A percentile compares a stretch with the other conserved stretches of the same genome.
These are phyloP conservation scores for Thermophis baileyi DNA, from an alignment of 2,113 vertebrate species.

Conservation along the genomic window DNA sequence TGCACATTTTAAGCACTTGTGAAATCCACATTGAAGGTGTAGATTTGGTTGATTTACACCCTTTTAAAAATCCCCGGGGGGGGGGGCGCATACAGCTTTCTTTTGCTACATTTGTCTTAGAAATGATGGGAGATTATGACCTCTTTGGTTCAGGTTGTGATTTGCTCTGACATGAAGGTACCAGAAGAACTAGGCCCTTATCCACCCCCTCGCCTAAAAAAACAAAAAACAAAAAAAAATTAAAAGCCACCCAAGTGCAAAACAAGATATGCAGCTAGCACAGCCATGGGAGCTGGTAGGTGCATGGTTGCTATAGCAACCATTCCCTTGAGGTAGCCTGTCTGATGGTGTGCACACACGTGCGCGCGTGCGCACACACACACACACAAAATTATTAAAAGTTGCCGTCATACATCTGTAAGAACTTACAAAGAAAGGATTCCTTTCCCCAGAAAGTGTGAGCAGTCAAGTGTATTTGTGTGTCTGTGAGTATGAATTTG, in stretches of 20 bases:
- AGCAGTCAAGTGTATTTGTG: not conserved
- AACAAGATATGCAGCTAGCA: not conserved
- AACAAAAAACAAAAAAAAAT: not conserved
- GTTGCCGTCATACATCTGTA: rapidly evolving
- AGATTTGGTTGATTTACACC: not conserved
- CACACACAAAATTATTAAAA: not conserved
- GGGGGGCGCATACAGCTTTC: not conserved
- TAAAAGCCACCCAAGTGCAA: not conserved
- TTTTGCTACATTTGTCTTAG: not conserved
- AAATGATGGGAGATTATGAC: not conserved
- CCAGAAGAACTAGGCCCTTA: not conserved
- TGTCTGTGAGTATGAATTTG: not conserved
- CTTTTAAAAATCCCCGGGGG: not conserved
- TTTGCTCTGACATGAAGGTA: too few relatives aligned
- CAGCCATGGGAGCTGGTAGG: not conserved
- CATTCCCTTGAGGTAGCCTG: not conserved
- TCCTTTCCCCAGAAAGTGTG: not conserved
- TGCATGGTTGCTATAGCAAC: slow-evolving; percentile 44
- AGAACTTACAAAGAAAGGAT: not conserved
- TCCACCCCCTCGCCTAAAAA: not conserved
- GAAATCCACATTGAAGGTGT: not conserved
- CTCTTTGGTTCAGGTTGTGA: not conserved
- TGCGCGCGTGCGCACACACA: not conserved
- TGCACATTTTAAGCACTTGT: not conserved
- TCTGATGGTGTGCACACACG: not conserved